Evolutionary conservation across 2,888 invertebrate genomes (phyloP).

Genomic region (Scotopteryx bipunctaria): DNA sequence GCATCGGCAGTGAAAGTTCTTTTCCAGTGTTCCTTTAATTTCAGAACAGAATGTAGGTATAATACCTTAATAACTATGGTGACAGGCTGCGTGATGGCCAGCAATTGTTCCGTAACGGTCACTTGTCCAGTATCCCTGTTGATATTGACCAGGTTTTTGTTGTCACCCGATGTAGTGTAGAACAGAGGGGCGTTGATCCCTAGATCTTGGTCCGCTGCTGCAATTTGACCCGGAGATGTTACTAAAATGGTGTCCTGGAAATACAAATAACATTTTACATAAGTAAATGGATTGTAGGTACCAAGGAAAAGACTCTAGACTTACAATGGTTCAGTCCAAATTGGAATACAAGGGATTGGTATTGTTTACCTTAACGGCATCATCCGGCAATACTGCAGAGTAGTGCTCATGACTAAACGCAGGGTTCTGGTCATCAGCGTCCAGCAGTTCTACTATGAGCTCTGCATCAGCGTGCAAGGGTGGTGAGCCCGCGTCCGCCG

Average conservation of each 20-base stretch:
- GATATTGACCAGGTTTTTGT: slow-evolving; percentile 83
- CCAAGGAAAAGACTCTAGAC: no score
- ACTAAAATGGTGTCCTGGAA: slow-evolving; percentile 84
- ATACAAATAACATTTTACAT: no score
- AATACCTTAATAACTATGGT: slow-evolving; percentile 93
- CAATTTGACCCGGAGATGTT: slow-evolving; percentile 88
- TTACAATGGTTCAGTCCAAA: no score
- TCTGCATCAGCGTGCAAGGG: slow-evolving; percentile 89
- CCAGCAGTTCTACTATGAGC: slow-evolving; percentile 89
- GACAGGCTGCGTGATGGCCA: slow-evolving; percentile 84
- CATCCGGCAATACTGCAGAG: slow-evolving; percentile 86
- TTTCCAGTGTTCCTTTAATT: no score
- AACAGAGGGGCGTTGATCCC: slow-evolving; percentile 90
- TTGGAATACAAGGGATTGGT: neutral
- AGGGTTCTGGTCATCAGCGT: slow-evolving; percentile 96
- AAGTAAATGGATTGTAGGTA: no score
- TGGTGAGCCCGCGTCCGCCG: slow-evolving; percentile 92
- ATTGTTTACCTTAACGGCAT: no score
- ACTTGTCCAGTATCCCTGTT: slow-evolving; percentile 86
- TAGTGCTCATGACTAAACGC: slow-evolving; percentile 90
- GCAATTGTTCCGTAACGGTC: slow-evolving; percentile 81
- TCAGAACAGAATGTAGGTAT: no score
- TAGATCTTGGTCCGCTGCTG: slow-evolving; percentile 91
- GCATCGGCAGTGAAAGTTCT: no score
- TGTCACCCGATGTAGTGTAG: slow-evolving; percentile 87